These are phyloP conservation scores for Notechis scutatus DNA, from an alignment of 2,113 vertebrate species.

Conservation along the genomic window DNA sequence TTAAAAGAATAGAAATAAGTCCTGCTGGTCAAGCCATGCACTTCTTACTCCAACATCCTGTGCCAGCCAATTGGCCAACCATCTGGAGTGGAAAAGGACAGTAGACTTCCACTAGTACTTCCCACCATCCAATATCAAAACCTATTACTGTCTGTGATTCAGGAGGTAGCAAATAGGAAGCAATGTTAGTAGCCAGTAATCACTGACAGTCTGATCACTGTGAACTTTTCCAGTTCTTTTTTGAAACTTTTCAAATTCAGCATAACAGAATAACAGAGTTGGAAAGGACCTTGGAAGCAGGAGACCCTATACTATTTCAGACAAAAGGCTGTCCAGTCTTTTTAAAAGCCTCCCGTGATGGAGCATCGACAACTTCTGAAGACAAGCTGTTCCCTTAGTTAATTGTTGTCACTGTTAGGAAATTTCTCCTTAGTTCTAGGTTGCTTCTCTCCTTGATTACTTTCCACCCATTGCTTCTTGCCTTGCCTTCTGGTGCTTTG, in stretches of 20 bases:
- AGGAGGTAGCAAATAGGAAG: not conserved
- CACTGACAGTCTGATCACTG: not conserved
- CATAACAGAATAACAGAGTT: not conserved
- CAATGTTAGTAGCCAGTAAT: not conserved
- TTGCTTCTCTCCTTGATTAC: not conserved
- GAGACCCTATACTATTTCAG: not conserved
- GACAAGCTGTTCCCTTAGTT: not conserved
- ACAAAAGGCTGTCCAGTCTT: not conserved
- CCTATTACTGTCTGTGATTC: not conserved
- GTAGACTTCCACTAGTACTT: not conserved
- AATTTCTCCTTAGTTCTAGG: not conserved
- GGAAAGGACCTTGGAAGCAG: not conserved
- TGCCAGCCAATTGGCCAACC: not conserved
- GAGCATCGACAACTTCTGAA: not conserved
- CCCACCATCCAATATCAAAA: not conserved
- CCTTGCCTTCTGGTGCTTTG: not conserved
- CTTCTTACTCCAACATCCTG: not conserved
- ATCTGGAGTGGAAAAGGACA: not conserved
- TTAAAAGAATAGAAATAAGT: not conserved
- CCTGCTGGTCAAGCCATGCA: not conserved
- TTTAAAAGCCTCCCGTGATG: not conserved
- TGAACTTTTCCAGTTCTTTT: not conserved
- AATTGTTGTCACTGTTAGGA: not conserved
- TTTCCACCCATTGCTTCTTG: not conserved
- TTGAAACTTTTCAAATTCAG: not conserved